Conservation (phyloP, 35 echinoderm and acorn worm genomes). For the Eucidaris tribuloides region DNA sequence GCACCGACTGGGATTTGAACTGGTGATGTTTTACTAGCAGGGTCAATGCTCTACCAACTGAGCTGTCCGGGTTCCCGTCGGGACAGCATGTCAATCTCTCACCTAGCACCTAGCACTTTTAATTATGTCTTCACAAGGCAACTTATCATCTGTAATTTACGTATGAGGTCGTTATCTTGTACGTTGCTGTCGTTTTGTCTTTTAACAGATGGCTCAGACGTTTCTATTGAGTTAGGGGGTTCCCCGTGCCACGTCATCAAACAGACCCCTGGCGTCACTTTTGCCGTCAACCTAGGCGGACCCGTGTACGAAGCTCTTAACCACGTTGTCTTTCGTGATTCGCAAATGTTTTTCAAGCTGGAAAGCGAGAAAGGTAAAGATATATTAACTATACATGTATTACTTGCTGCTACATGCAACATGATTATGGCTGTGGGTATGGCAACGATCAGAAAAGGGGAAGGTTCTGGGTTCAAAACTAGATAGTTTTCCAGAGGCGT, state of each 20-base stretch:
- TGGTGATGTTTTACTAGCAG: too few species aligned
- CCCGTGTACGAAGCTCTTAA: conserved; percentile 56
- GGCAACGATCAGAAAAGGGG: not conserved
- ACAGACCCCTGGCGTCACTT: conserved; percentile 60
- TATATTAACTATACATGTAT: not conserved
- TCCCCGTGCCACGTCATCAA: conserved; percentile 40
- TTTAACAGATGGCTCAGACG: conserved; percentile 38
- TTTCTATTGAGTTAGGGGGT: conserved; percentile 48
- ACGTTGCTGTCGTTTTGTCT: too few species aligned
- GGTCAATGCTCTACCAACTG: too few species aligned
- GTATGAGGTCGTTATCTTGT: too few species aligned
- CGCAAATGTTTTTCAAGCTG: conserved; percentile 28
- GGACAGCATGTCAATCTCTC: too few species aligned
- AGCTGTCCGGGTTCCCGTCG: too few species aligned
- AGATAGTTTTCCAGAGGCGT: not conserved
- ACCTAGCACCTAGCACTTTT: too few species aligned
- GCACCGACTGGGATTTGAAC: too few species aligned
- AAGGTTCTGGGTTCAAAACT: not conserved
- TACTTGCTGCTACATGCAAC: not conserved
- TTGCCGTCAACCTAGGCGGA: conserved; percentile 68
- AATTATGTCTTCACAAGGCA: too few species aligned
- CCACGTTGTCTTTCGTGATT: conserved; percentile 46
- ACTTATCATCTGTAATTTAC: too few species aligned
- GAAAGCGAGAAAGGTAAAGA: not conserved
- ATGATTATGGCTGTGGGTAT: not conserved